A percentile compares a stretch with the other conserved stretches of the same genome.
Conservation (phyloP, 2,113 vertebrate species). For the Indicator maculatus region DNA sequence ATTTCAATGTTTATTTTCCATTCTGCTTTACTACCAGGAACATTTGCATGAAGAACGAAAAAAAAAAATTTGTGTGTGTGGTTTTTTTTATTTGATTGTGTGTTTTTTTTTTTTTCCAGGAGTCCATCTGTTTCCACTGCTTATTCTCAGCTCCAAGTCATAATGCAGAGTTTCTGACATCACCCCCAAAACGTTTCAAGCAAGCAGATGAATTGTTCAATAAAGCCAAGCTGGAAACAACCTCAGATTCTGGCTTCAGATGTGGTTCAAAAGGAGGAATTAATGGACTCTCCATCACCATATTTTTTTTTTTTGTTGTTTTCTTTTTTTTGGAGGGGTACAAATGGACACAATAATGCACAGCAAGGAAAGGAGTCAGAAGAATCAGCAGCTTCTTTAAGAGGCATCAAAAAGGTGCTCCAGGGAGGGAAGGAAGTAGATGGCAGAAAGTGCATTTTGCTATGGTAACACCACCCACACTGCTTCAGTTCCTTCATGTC, state of each 20-base stretch:
- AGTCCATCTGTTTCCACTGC: conserved; percentile 67
- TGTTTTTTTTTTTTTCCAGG: neutral
- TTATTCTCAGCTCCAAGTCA: conserved; percentile 64
- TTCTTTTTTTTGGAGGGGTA: too few species aligned
- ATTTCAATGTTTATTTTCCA: conserved; percentile 51
- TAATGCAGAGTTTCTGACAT: conserved; percentile 42
- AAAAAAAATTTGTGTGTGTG: neutral
- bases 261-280: conserved; percentile 56
- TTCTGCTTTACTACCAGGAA: conserved; percentile 42
- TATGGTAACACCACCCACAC: conserved; percentile 18
- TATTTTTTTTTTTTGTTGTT: conserved; percentile 7
- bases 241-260: conserved; percentile 48
- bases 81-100: too few species aligned
- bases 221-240: neutral
- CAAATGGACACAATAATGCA: conserved; percentile 19
- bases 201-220: conserved; percentile 49
- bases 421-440: neutral
- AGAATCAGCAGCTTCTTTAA: neutral
- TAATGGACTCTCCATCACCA: conserved; percentile 18
- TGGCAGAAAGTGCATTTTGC: neutral
- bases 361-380: neutral
- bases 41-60: conserved; percentile 55
- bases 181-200: conserved; percentile 51
- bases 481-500: neutral
- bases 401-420: neutral